Evolutionary conservation across 2,113 vertebrate genomes (phyloP), one percentile per base, ranked within the genome.

Genomic region (Cryptotis parvus): DNA sequence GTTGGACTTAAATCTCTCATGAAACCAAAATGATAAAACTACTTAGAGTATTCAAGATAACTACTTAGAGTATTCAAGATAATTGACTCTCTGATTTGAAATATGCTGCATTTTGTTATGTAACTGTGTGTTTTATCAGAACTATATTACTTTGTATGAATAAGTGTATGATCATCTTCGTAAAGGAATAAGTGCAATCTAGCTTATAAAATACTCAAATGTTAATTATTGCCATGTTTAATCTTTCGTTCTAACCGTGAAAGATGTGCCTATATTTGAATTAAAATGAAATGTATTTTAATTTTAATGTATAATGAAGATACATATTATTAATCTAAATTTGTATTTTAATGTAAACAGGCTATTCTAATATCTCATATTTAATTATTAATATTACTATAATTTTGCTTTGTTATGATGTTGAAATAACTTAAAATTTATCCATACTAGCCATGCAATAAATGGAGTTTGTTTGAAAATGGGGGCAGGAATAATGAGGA

Each of bases 401-500:
- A 39, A 61, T 92, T 86, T 93, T 93, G 84, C 76, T 90, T 82
- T 93, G 93, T 94, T 96, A 91, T 94, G 72, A 83, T 90, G 66
- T 94, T 94, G 61, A 61, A n/a, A 81, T 88, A 76, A 72, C 69
- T 83, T 35, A 81, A 66, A 95, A 89, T 95, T 97, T 91, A 73
- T 92, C 82, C 63, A 55, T n/a, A 93, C 49, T 93, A 94, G 80
- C 66, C 84, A 77, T 87, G 89, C 95, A 90, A 86, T 83, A 95
- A n/a, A n/a, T n/a, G n/a, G n/a, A n/a, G n/a, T n/a, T n/a, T n/a
- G n/a, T n/a, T n/a, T n/a, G 89, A 95, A 98, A 94, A 92, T 89
- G 96, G 97, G 97, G 96, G 97, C 87, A 96, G 96, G 97, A 87
- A 95, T 93, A 98, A 95, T 97, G 96, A 98, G 97, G 98, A 98